phyloP scores from a whole-genome alignment of 2,113 vertebrate genomes.

The Uria aalge region DNA sequence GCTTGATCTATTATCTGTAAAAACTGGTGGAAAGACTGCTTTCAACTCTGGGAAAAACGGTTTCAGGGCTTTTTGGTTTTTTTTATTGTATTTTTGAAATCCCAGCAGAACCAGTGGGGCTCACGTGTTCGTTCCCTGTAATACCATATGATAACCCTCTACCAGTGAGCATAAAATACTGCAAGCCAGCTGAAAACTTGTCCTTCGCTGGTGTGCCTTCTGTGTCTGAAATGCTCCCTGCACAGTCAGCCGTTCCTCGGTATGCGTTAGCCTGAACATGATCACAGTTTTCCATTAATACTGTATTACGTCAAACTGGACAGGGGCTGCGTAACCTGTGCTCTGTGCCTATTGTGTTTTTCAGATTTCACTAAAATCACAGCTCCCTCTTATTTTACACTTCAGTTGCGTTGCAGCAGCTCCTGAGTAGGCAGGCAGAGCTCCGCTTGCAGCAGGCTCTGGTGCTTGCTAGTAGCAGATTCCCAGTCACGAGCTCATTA shows the following conservation, averaged over 20 bases:
- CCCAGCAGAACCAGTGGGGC: not conserved
- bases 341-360: not conserved
- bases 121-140: not conserved
- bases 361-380: not conserved
- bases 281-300: not conserved
- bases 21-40: not conserved
- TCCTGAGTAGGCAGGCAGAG: not conserved
- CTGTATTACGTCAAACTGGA: not conserved
- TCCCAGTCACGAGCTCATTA: constrained; percentile 42
- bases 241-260: not conserved
- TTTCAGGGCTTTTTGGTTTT: not conserved
- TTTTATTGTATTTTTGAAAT: not conserved
- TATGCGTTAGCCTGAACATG: not conserved
- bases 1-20: not conserved
- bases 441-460: not conserved
- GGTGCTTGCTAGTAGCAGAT: not conserved
- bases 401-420: not conserved
- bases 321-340: not conserved
- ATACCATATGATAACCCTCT: not conserved
- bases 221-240: not conserved
- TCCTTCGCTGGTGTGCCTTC: not conserved
- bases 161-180: not conserved
- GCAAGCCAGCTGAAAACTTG: not conserved
- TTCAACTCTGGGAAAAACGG: not conserved
- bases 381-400: not conserved